Percentiles rank a stretch among this genome's conserved stretches.
These are phyloP conservation scores for Microchirus variegatus DNA, from an alignment of 2,797 vertebrate species.

Conservation along the genomic window DNA sequence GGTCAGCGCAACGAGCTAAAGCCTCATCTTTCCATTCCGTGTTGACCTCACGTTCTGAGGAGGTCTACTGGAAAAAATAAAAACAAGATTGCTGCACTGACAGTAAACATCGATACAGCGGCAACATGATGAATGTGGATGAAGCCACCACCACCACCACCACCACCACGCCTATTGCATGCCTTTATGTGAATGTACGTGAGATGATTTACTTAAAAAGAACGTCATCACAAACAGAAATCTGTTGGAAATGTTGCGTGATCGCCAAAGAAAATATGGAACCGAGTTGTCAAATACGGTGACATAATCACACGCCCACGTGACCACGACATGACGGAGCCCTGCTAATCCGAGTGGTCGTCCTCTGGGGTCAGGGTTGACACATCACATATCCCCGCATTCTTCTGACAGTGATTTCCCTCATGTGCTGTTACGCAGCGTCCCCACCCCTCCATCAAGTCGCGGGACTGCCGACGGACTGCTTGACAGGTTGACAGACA, in stretches of 20 bases:
- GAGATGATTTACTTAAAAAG: slow-evolving; percentile 4
- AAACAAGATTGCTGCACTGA: slow-evolving; percentile 16
- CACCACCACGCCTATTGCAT: not conserved
- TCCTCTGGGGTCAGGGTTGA: slow-evolving; percentile 64
- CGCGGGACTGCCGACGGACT: slow-evolving; percentile 7
- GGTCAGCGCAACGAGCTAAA: slow-evolving; percentile 14
- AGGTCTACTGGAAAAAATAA: not conserved
- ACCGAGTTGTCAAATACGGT: slow-evolving; percentile 9
- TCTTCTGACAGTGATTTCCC: slow-evolving; percentile 71
- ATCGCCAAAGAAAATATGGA: slow-evolving; percentile 26
- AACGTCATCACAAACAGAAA: slow-evolving; percentile 1
- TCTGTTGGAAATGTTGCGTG: slow-evolving; percentile 8
- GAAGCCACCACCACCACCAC: slow-evolving; percentile 8
- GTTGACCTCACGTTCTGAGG: slow-evolving; percentile 21
- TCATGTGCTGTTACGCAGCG: slow-evolving; percentile 59
- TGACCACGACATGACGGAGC: slow-evolving; percentile 25
- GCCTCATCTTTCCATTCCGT: slow-evolving; percentile 13
- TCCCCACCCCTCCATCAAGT: slow-evolving; percentile 9
- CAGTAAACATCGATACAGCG: slow-evolving; percentile 32
- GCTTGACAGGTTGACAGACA: slow-evolving; percentile 29
- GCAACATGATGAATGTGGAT: slow-evolving; percentile 16
- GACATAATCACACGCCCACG: slow-evolving; percentile 6
- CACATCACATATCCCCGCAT: slow-evolving; percentile 55
- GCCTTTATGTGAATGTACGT: not conserved
- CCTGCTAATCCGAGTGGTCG: slow-evolving; percentile 67